These are phyloP conservation scores for Apotomis capreana DNA, from an alignment of 2,888 invertebrate genomes.

Conservation along the genomic window DNA sequence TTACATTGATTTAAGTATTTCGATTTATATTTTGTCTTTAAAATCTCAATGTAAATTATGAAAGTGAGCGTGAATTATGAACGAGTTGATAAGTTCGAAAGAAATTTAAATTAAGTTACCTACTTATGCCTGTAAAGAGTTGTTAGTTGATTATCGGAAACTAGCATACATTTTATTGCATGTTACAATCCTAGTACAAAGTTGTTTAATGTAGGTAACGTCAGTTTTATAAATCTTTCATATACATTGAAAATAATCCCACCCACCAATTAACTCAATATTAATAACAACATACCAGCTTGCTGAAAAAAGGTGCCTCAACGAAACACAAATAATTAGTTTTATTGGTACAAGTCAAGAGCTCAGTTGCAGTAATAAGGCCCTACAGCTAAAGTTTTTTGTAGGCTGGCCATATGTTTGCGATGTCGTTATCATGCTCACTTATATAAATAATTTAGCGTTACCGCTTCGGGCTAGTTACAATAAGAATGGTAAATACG, in stretches of 20 bases:
- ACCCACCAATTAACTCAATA: not conserved
- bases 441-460: constrained; percentile 40
- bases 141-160: too few relatives aligned
- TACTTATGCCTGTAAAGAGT: too few relatives aligned
- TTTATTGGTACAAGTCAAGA: constrained; percentile 34
- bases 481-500: constrained; percentile 35
- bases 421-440: constrained; percentile 46
- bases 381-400: constrained; percentile 49
- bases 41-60: too few relatives aligned
- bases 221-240: not conserved
- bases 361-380: constrained; percentile 47
- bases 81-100: too few relatives aligned
- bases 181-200: not conserved
- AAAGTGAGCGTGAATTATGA: too few relatives aligned
- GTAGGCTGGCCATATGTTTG: constrained; percentile 50
- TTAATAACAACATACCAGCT: not conserved
- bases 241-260: not conserved
- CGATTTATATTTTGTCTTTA: too few relatives aligned
- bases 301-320: not conserved
- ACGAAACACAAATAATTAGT: constrained; percentile 13
- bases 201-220: not conserved
- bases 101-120: too few relatives aligned
- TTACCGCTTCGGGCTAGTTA: constrained; percentile 34
- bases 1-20: too few relatives aligned
- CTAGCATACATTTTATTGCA: not conserved